phyloP scores from a whole-genome alignment of 1,140 invertebrate species.

The Argopecten irradians region DNA sequence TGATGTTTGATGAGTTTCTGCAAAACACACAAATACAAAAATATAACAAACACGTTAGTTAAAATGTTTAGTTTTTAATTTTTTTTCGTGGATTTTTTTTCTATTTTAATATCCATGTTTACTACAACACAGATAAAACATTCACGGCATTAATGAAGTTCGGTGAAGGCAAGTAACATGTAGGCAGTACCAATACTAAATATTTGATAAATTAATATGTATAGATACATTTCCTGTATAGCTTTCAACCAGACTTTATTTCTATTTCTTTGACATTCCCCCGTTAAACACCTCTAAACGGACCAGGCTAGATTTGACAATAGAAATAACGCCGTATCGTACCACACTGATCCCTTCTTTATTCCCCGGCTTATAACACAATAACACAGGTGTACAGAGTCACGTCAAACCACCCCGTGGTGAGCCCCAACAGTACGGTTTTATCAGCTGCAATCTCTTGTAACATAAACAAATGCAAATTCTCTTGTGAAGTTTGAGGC shows the following conservation, averaged over 20 bases:
- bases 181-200: not conserved
- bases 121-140: constrained; percentile 10
- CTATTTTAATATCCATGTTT: constrained; percentile 23
- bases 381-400: not conserved
- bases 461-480: constrained; percentile 23
- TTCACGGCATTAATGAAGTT: not conserved
- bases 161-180: not conserved
- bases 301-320: not conserved
- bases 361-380: not conserved
- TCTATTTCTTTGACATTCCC: not conserved
- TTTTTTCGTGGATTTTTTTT: constrained; percentile 2
- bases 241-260: not conserved
- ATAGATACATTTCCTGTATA: not conserved
- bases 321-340: constrained; percentile 1
- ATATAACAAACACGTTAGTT: not conserved
- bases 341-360: not conserved
- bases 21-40: not conserved
- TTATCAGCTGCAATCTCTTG: constrained; percentile 21
- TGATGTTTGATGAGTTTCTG: not conserved
- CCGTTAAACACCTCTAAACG: not conserved
- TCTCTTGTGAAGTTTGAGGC: constrained; percentile 20
- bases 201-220: no score
- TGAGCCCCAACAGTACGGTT: not conserved
- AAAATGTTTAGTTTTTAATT: constrained; percentile 12
- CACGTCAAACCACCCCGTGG: not conserved